Base-by-base conservation (phyloP, 1,140 invertebrate species). In the Diachasmimorpha longicaudata region DNA sequence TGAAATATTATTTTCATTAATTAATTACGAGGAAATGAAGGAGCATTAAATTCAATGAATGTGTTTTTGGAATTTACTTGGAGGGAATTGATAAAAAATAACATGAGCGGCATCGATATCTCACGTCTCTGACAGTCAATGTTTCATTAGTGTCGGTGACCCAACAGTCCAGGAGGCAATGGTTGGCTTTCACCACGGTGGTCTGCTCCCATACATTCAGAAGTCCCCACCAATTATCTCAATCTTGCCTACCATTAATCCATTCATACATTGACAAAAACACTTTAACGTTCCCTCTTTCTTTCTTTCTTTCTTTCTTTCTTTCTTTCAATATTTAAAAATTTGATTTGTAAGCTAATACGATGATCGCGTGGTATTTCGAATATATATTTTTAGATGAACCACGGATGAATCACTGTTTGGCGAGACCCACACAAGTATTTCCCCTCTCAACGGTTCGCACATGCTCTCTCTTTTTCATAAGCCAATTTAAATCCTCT, bases 341-440 rank as follows among this genome's bases (percentile, higher is more conserved):
- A 31, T 66, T 66, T 31, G 21, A 31, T 19, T 52, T 66, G 4
- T 14, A 11, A 25, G 31, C 14, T 14, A 66, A 66, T 31, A 66
- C 13, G 6, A 66, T 66, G 4, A 31, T 66, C 31, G n/a, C 21
- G 21, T 14, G 16, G 9, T 58, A 10, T 66, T 66, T 66, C 31
- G 58, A 66, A 71, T 72, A 36, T 84, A 81, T 87, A 87, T 89
- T 87, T 87, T 86, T 82, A 83, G 85, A 39, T 68, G 4, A 68
- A 85, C 84, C 83, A 84, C 85, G 86, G 86, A 85, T 88, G 87
- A 88, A 87, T 89, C 85, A 86, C 83, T 80, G 81, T 85, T 84
- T 84, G 81, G 84, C 74, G 10, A 70, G 6, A 70, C 11, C 21
- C 19, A 70, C 39, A 21, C 71, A 21, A 63, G n/a, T 16, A 13